Base-by-base conservation (phyloP, 2,113 vertebrate species). In the Vidua macroura region DNA sequence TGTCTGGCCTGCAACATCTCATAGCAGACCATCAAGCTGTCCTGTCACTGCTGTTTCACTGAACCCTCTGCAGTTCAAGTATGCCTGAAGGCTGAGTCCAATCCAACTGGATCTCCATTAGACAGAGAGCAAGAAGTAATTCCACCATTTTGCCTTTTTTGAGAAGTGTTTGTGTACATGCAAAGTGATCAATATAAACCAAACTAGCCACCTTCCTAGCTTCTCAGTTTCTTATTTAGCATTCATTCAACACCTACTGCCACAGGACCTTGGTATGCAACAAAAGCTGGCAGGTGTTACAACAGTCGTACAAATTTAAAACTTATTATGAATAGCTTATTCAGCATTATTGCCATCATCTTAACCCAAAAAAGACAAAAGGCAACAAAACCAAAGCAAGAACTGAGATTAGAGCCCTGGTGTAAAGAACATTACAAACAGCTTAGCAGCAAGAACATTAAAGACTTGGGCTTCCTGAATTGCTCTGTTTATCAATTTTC, bases 141-240 rank as follows among this genome's bases (percentile, higher is more conserved):
- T 48, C 12, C 56, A 79, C 2, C 10, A 15, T 86, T 78, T n/a
- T 52, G 33, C 31, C n/a, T 23, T 82, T 79, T 51, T 37, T 56
- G 11, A 44, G n/a, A 68, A 17, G 7, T 66, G 25, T 24, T 4
- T 1, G 23, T 41, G 15, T 16, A 27, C 28, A 43, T 14, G 44
- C 20, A 78, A 24, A 88, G 33, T 67, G 9, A 55, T 19, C 33
- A 53, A 20, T 19, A 62, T 7, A 21, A 67, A 70, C 28, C 35
- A 35, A 77, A 59, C 23, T 0, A 5, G 53, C 2, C 5, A 43
- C 2, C 4, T 48, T 13, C 8, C 20, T 16, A 52, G 17, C 4
- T 44, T 75, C 66, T 33, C 10, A 59, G 22, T 72, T 95, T 72
- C 60, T 75, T n/a, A 44, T 37, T 56, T 41, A 44, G 49, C 18